Conservation (phyloP, 2,113 vertebrate species). For the Rhegmatorhina hoffmannsi region DNA sequence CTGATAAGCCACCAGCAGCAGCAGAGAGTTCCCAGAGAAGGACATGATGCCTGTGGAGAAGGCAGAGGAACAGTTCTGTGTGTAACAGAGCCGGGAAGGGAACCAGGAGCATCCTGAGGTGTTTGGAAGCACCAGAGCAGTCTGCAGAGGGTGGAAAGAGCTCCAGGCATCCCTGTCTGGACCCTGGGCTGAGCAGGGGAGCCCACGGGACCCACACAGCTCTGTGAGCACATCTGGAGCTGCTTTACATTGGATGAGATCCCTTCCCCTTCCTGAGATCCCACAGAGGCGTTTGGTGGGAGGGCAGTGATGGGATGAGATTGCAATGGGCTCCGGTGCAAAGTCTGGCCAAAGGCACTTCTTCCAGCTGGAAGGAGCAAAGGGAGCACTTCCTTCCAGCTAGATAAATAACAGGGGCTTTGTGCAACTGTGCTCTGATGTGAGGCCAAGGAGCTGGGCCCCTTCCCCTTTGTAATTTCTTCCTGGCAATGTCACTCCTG, state of each 20-base stretch:
- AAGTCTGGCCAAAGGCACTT: neutral
- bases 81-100: neutral
- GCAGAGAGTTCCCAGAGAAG: conserved; percentile 79
- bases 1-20: conserved; percentile 84
- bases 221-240: conserved; percentile 10
- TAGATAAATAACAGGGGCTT: neutral
- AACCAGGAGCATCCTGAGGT: neutral
- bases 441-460: conserved; percentile 8
- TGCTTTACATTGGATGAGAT: neutral
- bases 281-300: neutral
- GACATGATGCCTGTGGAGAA: conserved; percentile 58
- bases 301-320: neutral
- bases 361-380: conserved; percentile 11
- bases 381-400: conserved; percentile 29
- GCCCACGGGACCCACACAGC: neutral
- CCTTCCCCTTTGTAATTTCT: neutral
- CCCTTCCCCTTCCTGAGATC: neutral
- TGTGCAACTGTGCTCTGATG: neutral
- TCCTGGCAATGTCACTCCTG: conserved; percentile 1
- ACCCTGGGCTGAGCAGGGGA: neutral
- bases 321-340: neutral
- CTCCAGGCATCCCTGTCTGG: neutral
- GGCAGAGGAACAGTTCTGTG: neutral
- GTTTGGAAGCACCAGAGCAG: neutral
- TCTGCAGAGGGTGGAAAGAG: neutral